Evolutionary conservation across 2,113 vertebrate genomes (phyloP).

Genomic region (Neolamprologus ventralis): DNA sequence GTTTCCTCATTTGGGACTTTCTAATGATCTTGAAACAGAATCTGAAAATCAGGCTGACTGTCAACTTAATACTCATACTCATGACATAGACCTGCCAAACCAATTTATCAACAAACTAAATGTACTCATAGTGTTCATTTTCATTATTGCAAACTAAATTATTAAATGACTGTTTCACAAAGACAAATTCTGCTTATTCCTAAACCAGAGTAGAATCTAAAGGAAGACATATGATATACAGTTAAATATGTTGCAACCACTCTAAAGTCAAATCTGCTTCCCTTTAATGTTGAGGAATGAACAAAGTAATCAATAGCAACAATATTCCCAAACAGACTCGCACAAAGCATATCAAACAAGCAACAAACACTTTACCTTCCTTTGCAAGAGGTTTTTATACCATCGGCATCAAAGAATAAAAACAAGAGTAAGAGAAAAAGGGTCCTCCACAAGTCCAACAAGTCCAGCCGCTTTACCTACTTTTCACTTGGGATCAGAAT

Average conservation of each 20-base stretch:
- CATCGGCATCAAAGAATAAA: background rate
- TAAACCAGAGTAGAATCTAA: background rate
- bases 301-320: background rate
- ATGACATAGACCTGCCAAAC: background rate
- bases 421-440: background rate
- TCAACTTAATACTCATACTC: background rate
- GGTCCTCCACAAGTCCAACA: background rate
- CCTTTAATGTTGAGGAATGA: background rate
- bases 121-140: background rate
- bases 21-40: background rate
- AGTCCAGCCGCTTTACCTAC: constrained; percentile 1
- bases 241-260: background rate
- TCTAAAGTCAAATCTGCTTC: background rate
- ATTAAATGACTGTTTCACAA: background rate
- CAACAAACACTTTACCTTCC: constrained; percentile 31
- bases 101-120: background rate
- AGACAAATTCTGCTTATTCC: background rate
- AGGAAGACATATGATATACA: background rate
- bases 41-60: background rate
- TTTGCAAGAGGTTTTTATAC: background rate
- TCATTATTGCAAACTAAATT: background rate
- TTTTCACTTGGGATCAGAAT: constrained; percentile 45
- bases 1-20: background rate
- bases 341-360: background rate
- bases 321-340: background rate